Evolutionary conservation across 2,113 vertebrate genomes (phyloP), one percentile per base, ranked within the genome.

Genomic region (Oryzias celebensis): DNA sequence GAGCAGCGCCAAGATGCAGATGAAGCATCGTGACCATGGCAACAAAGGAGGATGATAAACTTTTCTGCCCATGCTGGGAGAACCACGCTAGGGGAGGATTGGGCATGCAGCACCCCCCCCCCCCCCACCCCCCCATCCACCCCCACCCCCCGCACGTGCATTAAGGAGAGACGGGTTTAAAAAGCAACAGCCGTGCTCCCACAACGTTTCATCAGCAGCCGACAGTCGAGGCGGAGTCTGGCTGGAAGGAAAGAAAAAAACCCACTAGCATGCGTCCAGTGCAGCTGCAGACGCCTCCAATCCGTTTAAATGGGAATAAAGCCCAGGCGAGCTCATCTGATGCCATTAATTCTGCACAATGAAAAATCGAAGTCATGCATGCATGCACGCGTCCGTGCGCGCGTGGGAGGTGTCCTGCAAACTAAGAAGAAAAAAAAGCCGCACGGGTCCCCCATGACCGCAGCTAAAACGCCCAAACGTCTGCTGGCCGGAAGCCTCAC

Each of bases 401-500:
- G 56, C 24, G 31, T 20, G 71, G 57, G 72, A 77, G 52, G 75
- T 68, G 73, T 14, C 45, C 69, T 65, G 31, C 36, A 43, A 52
- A 24, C 54, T 47, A 12, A 36, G 12, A 36, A 12, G 3, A 12
- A 12, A 36, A 36, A 12, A 36, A 36, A 13, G 2, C 36, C 36
- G 36, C 36, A 36, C 36, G 8, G 36, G 10, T 12, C 8, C 36
- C 36, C 36, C 36, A 13, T 36, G 36, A 10, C 10, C 36, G 36
- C 36, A 36, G 36, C 36, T 36, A 36, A 36, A 36, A 36, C 36
- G 36, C 36, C 36, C 36, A 36, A 36, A 36, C 36, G 31, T 8
- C 31, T 10, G 22, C 50, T 26, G 54, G 42, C 60, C 12, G 65
- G 31, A 52, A 70, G 75, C 57, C 90, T 93, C 36, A 98, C 96